A percentile compares a stretch with the other conserved stretches of the same genome.
phyloP scores from a whole-genome alignment of 1,140 invertebrate species.

The Caenorhabditis latens region DNA sequence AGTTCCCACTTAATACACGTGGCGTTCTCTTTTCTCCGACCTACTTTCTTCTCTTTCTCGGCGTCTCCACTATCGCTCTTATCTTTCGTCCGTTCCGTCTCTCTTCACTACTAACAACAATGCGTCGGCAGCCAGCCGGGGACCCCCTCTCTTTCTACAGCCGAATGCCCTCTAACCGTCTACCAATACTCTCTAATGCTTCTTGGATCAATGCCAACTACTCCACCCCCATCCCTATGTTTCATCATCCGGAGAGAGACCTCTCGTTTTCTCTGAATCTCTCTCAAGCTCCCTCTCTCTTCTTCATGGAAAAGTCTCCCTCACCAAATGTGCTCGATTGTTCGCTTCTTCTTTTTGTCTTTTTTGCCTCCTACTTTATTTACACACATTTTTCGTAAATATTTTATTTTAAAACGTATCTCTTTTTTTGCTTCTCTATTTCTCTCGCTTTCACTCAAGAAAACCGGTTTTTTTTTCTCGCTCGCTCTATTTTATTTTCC shows the following conservation, averaged over 20 bases:
- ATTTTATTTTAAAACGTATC: constrained; percentile 36
- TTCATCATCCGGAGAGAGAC: constrained; percentile 22
- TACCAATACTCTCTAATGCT: constrained; percentile 22
- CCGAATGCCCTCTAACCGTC: not conserved
- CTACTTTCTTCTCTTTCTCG: too few relatives aligned
- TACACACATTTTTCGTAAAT: constrained; percentile 45
- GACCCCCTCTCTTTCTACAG: too few relatives aligned
- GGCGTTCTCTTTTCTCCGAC: too few relatives aligned
- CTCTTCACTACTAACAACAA: too few relatives aligned
- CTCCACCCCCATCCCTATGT: not conserved
- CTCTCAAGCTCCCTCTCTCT: not conserved
- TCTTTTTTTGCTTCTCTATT: not conserved
- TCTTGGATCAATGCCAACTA: constrained; percentile 55
- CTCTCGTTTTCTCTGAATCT: not conserved
- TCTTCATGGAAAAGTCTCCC: not conserved
- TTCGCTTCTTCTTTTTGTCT: not conserved
- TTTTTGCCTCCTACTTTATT: not conserved
- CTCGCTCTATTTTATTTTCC: not conserved
- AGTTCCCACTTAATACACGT: too few relatives aligned
- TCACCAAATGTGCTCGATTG: not conserved
- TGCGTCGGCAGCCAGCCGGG: too few relatives aligned
- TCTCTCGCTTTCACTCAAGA: not conserved
- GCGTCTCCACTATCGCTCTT: too few relatives aligned
- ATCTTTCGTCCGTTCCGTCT: too few relatives aligned
- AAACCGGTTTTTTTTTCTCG: constrained; percentile 39